phyloP scores from a whole-genome alignment of 2,797 vertebrate genomes.

The Sebastes alutus region DNA sequence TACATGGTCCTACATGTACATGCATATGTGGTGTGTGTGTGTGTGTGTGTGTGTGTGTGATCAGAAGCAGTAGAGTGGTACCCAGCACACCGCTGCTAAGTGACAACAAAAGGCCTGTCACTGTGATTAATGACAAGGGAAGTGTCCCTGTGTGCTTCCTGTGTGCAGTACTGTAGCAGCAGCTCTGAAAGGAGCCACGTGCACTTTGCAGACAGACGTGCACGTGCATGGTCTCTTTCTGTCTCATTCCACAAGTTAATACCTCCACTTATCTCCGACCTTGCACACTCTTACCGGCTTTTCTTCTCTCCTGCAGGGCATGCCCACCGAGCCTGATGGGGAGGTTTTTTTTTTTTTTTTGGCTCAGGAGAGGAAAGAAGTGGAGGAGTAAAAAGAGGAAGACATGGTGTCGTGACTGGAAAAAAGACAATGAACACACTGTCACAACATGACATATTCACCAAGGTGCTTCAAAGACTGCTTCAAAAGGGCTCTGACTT shows the following conservation, averaged over 20 bases:
- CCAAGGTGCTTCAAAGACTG: constrained; percentile 5
- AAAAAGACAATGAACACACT: constrained; percentile 11
- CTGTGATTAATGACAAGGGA: constrained; percentile 74
- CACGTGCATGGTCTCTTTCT: constrained; percentile 36
- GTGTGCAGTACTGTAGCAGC: constrained; percentile 23
- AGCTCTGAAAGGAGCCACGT: constrained; percentile 21
- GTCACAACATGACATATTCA: constrained; percentile 19
- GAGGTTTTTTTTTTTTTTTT: constrained; percentile 8
- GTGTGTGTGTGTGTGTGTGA: constrained; percentile 19
- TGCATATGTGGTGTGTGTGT: neutral
- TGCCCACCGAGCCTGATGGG: neutral
- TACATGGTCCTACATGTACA: constrained; percentile 8
- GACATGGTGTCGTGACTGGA: neutral
- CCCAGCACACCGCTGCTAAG: constrained; percentile 64
- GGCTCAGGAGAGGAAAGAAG: constrained; percentile 13
- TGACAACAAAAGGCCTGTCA: constrained; percentile 76
- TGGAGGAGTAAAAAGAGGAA: neutral
- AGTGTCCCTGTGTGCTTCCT: constrained; percentile 55
- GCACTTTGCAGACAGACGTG: neutral
- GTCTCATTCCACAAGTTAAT: constrained; percentile 58
- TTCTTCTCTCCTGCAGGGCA: constrained; percentile 36
- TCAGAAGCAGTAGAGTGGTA: constrained; percentile 58
- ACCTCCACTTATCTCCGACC: constrained; percentile 65
- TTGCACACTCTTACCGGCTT: constrained; percentile 33
- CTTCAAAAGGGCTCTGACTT: constrained; percentile 1